phyloP scores from a whole-genome alignment of 2,797 vertebrate genomes.

The Hoplostethus mediterraneus region DNA sequence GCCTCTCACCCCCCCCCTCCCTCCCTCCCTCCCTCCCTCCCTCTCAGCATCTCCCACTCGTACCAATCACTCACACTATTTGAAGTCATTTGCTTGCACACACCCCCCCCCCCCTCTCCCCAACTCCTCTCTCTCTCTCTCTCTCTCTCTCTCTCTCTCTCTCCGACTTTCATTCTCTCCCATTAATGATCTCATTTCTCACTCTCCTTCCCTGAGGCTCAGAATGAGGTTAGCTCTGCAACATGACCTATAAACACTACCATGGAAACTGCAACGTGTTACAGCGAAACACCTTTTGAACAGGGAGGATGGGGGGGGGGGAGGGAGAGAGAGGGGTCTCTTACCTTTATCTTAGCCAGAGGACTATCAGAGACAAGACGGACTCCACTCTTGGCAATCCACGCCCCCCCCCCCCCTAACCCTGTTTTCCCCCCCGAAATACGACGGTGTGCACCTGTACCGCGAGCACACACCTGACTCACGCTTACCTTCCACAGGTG shows the following conservation, averaged over 20 bases:
- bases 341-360: slow-evolving; percentile 67
- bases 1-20: slow-evolving; percentile 44
- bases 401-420: slow-evolving; percentile 3
- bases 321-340: slow-evolving; percentile 23
- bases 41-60: slow-evolving; percentile 60
- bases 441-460: slow-evolving; percentile 28
- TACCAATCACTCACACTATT: slow-evolving; percentile 75
- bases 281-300: slow-evolving; percentile 60
- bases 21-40: slow-evolving; percentile 46
- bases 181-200: slow-evolving; percentile 83
- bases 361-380: slow-evolving; percentile 45
- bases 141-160: slow-evolving; percentile 63
- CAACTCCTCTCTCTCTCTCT: slow-evolving; percentile 49
- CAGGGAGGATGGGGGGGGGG: slow-evolving; percentile 2
- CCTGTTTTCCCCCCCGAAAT: neutral
- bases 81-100: slow-evolving; percentile 73
- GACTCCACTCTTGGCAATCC: slow-evolving; percentile 54
- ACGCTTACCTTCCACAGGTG: slow-evolving; percentile 15
- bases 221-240: slow-evolving; percentile 74
- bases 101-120: slow-evolving; percentile 19
- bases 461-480: slow-evolving; percentile 29
- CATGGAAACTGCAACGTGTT: slow-evolving; percentile 75
- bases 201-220: slow-evolving; percentile 74
- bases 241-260: slow-evolving; percentile 80
- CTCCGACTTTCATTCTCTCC: slow-evolving; percentile 75